phyloP scores from a whole-genome alignment of 2,888 invertebrate species.

The Mythimna lalbum region DNA sequence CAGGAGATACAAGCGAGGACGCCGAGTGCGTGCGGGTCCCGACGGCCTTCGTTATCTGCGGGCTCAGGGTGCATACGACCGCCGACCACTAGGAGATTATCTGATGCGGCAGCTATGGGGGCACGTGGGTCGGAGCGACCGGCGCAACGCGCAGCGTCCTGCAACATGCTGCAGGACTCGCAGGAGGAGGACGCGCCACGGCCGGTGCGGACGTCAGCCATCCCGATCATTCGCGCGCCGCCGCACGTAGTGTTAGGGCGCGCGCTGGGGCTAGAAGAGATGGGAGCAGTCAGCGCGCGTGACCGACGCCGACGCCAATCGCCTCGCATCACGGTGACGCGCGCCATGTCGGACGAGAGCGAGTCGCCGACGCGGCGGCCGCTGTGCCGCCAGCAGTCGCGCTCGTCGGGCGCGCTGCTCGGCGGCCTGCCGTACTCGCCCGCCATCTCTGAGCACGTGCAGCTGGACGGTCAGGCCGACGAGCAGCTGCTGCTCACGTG shows the following conservation, averaged over 20 bases:
- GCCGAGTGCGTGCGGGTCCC: conserved; percentile 94
- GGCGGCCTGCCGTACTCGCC: conserved; percentile 88
- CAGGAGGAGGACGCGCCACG: conserved; percentile 84
- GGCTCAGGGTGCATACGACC: conserved; percentile 86
- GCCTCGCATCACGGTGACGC: conserved; percentile 93
- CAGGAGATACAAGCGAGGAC: conserved; percentile 95
- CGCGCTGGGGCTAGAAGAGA: conserved; percentile 90
- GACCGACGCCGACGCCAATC: conserved; percentile 89
- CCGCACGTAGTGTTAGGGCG: conserved; percentile 92
- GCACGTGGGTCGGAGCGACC: conserved; percentile 83
- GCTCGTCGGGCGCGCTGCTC: conserved; percentile 88
- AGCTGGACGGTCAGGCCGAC: conserved; percentile 79
- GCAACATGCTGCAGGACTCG: conserved; percentile 92
- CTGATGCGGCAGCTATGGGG: conserved; percentile 87
- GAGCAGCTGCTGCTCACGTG: conserved; percentile 90
- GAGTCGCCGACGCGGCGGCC: conserved; percentile 90
- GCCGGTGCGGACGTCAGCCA: conserved; percentile 80
- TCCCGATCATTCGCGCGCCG: conserved; percentile 88
- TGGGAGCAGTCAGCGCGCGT: conserved; percentile 69
- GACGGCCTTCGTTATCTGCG: conserved; percentile 93
- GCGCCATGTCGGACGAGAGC: conserved; percentile 94
- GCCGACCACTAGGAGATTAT: conserved; percentile 83
- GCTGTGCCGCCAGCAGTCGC: conserved; percentile 86
- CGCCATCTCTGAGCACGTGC: conserved; percentile 77
- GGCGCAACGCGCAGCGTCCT: conserved; percentile 92